Evolutionary conservation across 53 echinoderm and acorn worm species (phyloP), one percentile per base, ranked within the genome.

Genomic region (Crossaster papposus): DNA sequence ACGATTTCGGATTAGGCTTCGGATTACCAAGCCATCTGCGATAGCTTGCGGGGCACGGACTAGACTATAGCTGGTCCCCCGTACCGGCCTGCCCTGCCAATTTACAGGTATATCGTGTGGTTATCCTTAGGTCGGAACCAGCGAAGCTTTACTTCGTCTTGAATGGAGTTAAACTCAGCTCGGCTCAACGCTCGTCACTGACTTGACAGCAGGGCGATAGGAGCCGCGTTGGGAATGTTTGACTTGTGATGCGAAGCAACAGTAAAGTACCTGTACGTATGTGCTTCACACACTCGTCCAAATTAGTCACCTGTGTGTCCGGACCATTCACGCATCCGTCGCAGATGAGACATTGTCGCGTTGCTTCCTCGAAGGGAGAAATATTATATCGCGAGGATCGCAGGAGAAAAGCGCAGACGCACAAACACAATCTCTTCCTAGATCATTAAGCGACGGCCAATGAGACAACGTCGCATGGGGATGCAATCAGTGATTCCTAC

Each of bases 191-290:
- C 75, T 35, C 2, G 23, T 14, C 34, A 74, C 9, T 14, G 75
- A 74, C 4, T 17, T 3, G 31, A 35, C 17, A 13, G 75, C 15
- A 14, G 24, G n/a, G 3, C 11, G 68, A 5, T 4, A 68, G 68
- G n/a, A n/a, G n/a, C n/a, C n/a, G n/a, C 28, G 68, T 26, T 81
- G 28, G 51, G 28, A 79, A 54, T 54, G 20, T 54, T 79, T 81
- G 81, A 53, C 63, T 81, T 81, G 83, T 30, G 68, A 83, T 83
- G 36, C 29, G 5, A 20, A 32, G 36, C 75, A 58, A 58, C 50
- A 14, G 30, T 32, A 33, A 15, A 62, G 81, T 20, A 31, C 30
- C 30, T 17, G 32, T 5, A 20, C 20, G 34, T 81, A 18, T 52
- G 20, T 81, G 30, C 14, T 14, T 28, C 32, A 32, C 30, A 33